Evolutionary conservation across 2,888 invertebrate genomes (phyloP).

Genomic region (Orchestes rusci): DNA sequence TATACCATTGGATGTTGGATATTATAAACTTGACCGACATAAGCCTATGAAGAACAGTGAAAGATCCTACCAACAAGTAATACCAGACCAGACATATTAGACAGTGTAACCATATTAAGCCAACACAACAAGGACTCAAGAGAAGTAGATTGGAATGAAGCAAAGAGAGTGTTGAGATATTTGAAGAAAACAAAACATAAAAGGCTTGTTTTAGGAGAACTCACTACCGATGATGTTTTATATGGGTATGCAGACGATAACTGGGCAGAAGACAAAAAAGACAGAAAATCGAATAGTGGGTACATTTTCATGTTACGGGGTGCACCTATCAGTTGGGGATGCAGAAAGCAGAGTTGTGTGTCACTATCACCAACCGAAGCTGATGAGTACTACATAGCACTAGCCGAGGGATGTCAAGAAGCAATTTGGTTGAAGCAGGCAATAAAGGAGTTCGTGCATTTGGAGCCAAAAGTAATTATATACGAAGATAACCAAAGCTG

Average conservation of each 20-base stretch:
- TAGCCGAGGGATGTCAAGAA: too few relatives aligned
- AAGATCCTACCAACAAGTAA: slow-evolving; percentile 4
- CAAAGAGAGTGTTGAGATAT: background rate
- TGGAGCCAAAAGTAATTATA: too few relatives aligned
- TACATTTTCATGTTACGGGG: slow-evolving; percentile 8
- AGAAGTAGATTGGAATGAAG: background rate
- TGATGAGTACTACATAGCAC: too few relatives aligned
- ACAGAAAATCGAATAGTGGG: slow-evolving; percentile 9
- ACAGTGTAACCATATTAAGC: slow-evolving; percentile 9
- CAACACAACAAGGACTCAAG: slow-evolving; percentile 4
- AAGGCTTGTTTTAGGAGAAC: slow-evolving; percentile 5
- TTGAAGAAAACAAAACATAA: too few relatives aligned
- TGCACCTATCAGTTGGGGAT: slow-evolving; percentile 6
- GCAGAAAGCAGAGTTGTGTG: too few relatives aligned
- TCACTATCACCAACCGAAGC: too few relatives aligned
- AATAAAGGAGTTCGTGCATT: too few relatives aligned
- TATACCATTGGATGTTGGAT: too few relatives aligned
- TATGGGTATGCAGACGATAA: slow-evolving; percentile 9
- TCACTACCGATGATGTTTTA: slow-evolving; percentile 2
- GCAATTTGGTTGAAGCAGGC: too few relatives aligned
- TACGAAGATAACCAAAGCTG: too few relatives aligned
- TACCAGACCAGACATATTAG: slow-evolving; percentile 1
- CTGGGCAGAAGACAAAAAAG: slow-evolving; percentile 11
- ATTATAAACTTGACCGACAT: too few relatives aligned
- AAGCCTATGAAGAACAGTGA: too few relatives aligned